Conservation (phyloP, 2,797 vertebrate genomes). For the Apodemus agrarius region DNA sequence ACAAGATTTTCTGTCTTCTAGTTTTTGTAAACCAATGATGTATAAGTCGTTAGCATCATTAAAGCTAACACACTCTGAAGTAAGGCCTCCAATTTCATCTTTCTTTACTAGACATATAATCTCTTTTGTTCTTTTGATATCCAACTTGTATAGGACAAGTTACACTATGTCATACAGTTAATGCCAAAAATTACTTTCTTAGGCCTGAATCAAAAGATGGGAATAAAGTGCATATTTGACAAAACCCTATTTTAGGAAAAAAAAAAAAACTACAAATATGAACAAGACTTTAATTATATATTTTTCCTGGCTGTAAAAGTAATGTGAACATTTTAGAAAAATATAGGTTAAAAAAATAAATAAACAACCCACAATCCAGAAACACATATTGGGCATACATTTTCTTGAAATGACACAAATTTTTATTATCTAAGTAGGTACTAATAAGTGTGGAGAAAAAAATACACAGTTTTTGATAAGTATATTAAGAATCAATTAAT, state of each 20-base stretch:
- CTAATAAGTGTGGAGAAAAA: background rate
- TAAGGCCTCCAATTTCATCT: background rate
- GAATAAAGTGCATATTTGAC: slow-evolving; percentile 33
- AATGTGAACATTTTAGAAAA: slow-evolving; percentile 47
- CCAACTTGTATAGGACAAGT: background rate
- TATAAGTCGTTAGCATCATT: background rate
- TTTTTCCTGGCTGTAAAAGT: slow-evolving; percentile 30
- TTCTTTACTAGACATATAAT: background rate
- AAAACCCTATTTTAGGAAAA: slow-evolving; percentile 11
- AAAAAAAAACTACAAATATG: slow-evolving; percentile 36
- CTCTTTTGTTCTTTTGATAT: background rate
- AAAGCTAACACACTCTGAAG: slow-evolving; percentile 22
- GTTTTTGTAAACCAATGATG: slow-evolving; percentile 45
- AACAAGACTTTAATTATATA: slow-evolving; percentile 1
- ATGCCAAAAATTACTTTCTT: slow-evolving; percentile 15
- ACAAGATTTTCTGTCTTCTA: background rate
- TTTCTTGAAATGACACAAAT: slow-evolving; percentile 34
- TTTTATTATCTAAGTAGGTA: slow-evolving; percentile 21
- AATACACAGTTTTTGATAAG: background rate
- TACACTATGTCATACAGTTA: slow-evolving; percentile 55
- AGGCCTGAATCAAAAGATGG: slow-evolving; percentile 14
- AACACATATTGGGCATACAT: slow-evolving; percentile 27
- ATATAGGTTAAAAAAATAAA: slow-evolving; percentile 26
- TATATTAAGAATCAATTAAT: slow-evolving; percentile 39
- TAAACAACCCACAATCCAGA: background rate